Percentiles rank a stretch among this genome's conserved stretches.
These are phyloP conservation scores for Mystacornis crossleyi DNA, from an alignment of 2,113 vertebrate species.

Conservation along the genomic window DNA sequence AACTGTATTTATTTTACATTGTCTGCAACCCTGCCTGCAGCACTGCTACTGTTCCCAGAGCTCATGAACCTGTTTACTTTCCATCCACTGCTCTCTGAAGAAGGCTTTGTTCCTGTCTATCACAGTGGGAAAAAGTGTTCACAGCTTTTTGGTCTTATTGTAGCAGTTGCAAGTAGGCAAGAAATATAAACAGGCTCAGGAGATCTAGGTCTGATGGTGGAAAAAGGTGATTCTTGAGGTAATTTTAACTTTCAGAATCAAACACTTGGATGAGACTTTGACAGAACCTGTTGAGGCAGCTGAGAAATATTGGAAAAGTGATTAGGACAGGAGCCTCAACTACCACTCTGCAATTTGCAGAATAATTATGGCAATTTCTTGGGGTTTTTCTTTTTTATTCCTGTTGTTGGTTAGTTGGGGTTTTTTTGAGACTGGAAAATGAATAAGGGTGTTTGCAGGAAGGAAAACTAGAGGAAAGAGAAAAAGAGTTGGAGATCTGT, in stretches of 20 bases:
- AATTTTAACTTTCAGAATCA: neutral
- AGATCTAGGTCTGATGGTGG: neutral
- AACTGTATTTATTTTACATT: slow-evolving; percentile 49
- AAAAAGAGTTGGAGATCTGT: neutral
- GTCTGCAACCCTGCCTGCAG: slow-evolving; percentile 30
- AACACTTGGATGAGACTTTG: neutral
- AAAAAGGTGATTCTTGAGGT: neutral
- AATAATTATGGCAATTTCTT: neutral
- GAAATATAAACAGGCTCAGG: neutral
- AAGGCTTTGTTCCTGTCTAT: slow-evolving; percentile 53
- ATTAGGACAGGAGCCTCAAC: neutral
- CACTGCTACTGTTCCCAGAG: slow-evolving; percentile 21
- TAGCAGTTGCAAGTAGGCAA: neutral
- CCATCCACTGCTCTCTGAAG: slow-evolving; percentile 4
- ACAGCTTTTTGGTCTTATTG: neutral
- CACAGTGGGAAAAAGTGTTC: slow-evolving; percentile 26
- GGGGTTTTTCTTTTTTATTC: neutral
- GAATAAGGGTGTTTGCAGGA: neutral
- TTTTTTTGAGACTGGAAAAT: neutral
- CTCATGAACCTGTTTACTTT: slow-evolving; percentile 63
- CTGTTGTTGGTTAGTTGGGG: neutral
- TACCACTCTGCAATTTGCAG: neutral
- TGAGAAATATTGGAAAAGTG: neutral
- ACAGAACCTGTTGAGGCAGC: neutral
- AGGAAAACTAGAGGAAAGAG: neutral